Evolutionary conservation across 2,888 invertebrate genomes (phyloP).

Genomic region (Cephus nigrinus): DNA sequence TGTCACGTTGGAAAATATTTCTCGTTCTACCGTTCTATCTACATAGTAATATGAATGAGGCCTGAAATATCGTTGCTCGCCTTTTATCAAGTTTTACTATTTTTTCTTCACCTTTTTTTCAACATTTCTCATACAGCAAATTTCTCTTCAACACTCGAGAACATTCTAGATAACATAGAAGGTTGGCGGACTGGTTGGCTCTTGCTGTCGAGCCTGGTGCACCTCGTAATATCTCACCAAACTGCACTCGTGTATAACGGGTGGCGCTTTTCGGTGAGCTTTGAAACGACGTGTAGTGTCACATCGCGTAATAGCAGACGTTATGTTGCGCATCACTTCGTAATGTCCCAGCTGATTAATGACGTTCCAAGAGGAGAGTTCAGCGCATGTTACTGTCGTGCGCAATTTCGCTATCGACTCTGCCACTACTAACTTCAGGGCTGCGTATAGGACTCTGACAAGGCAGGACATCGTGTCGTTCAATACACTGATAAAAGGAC

Average conservation of each 20-base stretch:
- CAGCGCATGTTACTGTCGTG: constrained; percentile 51
- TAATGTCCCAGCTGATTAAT: constrained; percentile 58
- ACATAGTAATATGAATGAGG: background rate
- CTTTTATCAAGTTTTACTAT: background rate
- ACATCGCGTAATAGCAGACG: constrained; percentile 38
- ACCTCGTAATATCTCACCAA: constrained; percentile 7
- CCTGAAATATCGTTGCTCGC: background rate
- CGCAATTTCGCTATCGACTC: constrained; percentile 40
- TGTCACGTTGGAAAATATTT: background rate
- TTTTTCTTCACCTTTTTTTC: background rate
- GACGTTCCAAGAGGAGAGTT: constrained; percentile 51
- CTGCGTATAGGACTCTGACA: background rate
- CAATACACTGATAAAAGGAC: background rate
- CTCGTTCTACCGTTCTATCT: background rate
- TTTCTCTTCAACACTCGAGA: background rate
- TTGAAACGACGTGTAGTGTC: constrained; percentile 45
- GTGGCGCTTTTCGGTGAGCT: constrained; percentile 36
- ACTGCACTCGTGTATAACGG: constrained; percentile 21
- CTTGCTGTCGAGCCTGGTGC: constrained; percentile 8
- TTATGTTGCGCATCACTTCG: constrained; percentile 51
- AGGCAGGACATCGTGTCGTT: background rate
- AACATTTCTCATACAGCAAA: background rate
- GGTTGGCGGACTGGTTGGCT: background rate
- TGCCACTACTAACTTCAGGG: background rate
- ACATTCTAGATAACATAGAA: background rate